These are phyloP conservation scores for Conger conger DNA, from an alignment of 2,113 vertebrate genomes.

Conservation along the genomic window DNA sequence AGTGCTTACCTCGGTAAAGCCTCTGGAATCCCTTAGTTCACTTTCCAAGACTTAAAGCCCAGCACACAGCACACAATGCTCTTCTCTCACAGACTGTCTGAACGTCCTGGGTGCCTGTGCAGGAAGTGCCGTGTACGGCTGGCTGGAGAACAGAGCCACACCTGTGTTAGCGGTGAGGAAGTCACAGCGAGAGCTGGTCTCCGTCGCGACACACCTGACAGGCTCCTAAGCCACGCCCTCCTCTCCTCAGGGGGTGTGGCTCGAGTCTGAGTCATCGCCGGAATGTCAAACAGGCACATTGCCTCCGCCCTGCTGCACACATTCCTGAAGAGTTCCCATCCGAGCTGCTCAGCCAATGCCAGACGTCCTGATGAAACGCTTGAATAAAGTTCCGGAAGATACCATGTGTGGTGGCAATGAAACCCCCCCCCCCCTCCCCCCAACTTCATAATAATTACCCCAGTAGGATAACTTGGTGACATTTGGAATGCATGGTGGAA, in stretches of 20 bases:
- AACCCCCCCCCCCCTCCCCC: no score
- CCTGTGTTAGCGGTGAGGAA: background rate
- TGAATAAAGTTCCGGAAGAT: background rate
- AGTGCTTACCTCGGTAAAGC: background rate
- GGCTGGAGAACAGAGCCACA: background rate
- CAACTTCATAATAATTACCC: background rate
- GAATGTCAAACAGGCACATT: constrained; percentile 9
- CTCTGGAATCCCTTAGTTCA: background rate
- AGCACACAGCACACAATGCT: background rate
- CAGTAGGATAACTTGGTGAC: no score
- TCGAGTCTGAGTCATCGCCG: background rate
- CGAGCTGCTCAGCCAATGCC: background rate
- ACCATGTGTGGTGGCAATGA: no score
- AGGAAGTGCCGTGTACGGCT: background rate
- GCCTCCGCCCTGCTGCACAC: background rate
- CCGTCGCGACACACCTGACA: constrained; percentile 31
- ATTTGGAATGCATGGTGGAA: no score
- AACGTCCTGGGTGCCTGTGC: background rate
- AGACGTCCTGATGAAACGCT: background rate
- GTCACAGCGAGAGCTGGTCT: background rate
- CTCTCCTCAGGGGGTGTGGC: constrained; percentile 19
- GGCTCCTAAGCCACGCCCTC: constrained; percentile 11
- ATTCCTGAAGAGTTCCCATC: background rate
- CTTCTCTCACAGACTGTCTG: background rate
- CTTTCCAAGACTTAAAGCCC: background rate